Conservation (phyloP, 2,888 invertebrate genomes). For the Pristionchus mayeri region DNA sequence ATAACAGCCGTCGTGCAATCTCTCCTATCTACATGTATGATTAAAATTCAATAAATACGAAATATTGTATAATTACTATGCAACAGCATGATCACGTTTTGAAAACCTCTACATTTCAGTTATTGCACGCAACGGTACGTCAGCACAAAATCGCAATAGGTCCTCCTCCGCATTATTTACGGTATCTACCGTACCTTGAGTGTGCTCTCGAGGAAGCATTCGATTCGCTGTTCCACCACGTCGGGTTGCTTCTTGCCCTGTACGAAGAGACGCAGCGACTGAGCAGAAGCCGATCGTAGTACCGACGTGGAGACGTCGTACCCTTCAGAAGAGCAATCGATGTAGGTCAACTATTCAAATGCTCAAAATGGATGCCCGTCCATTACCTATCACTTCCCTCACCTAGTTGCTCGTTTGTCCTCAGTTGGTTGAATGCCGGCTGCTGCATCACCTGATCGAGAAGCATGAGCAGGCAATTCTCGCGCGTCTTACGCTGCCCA, state of each 20-base stretch:
- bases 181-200: conserved; percentile 80
- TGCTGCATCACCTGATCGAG: conserved; percentile 90
- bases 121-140: too few species aligned
- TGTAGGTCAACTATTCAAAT: neutral
- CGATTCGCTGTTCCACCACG: conserved; percentile 89
- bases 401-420: conserved; percentile 86
- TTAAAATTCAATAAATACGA: too few species aligned
- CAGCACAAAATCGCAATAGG: too few species aligned
- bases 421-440: conserved; percentile 90
- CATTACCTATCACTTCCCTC: conserved; percentile 49
- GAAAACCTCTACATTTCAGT: too few species aligned
- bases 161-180: neutral
- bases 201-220: conserved; percentile 87
- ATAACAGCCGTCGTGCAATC: neutral
- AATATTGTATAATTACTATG: too few species aligned
- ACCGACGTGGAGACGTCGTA: conserved; percentile 94
- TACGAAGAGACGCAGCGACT: conserved; percentile 82
- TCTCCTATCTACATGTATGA: too few species aligned
- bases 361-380: neutral
- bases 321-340: conserved; percentile 79
- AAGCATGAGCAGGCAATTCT: conserved; percentile 88
- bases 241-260: conserved; percentile 84
- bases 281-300: conserved; percentile 87
- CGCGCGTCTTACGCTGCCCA: conserved; percentile 79
- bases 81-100: too few species aligned